Conservation (phyloP, 2,888 invertebrate species). For the Crepidodera aurea region DNA sequence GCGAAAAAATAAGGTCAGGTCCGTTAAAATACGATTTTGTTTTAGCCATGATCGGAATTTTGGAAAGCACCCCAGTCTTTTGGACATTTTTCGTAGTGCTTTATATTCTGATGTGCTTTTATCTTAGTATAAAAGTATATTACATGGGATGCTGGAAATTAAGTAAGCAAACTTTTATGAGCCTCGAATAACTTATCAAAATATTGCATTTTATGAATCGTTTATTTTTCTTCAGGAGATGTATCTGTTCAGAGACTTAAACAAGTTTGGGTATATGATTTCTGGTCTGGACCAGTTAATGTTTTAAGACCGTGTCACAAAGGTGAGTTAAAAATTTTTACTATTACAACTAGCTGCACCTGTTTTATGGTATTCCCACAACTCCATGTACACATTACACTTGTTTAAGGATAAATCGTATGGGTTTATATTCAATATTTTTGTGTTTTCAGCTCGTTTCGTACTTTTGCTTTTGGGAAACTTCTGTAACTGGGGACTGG, state of each 20-base stretch:
- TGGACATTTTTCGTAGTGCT: constrained; percentile 77
- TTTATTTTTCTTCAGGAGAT: constrained; percentile 52
- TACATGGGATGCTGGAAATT: constrained; percentile 77
- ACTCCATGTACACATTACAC: too few relatives aligned
- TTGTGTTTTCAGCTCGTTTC: constrained; percentile 61
- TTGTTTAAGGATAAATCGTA: constrained; percentile 43
- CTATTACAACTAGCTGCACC: too few relatives aligned
- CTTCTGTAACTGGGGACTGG: constrained; percentile 70
- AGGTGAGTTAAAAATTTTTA: constrained; percentile 43
- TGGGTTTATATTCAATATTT: too few relatives aligned
- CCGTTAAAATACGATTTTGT: background rate
- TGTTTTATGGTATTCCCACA: too few relatives aligned
- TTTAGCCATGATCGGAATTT: constrained; percentile 71
- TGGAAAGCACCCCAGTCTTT: constrained; percentile 71
- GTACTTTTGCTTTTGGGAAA: constrained; percentile 69
- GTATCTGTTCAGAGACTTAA: constrained; percentile 50
- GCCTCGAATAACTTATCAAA: too few relatives aligned
- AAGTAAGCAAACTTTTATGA: constrained; percentile 66
- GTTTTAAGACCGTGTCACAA: constrained; percentile 61
- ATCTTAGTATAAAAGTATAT: constrained; percentile 76
- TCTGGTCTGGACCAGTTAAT: constrained; percentile 59
- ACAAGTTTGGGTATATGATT: constrained; percentile 56
- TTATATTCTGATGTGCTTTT: constrained; percentile 72
- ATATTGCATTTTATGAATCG: too few relatives aligned
- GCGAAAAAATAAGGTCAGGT: too few relatives aligned